These are phyloP conservation scores for Dorcus hopei DNA, from an alignment of 2,888 invertebrate genomes.

Conservation along the genomic window DNA sequence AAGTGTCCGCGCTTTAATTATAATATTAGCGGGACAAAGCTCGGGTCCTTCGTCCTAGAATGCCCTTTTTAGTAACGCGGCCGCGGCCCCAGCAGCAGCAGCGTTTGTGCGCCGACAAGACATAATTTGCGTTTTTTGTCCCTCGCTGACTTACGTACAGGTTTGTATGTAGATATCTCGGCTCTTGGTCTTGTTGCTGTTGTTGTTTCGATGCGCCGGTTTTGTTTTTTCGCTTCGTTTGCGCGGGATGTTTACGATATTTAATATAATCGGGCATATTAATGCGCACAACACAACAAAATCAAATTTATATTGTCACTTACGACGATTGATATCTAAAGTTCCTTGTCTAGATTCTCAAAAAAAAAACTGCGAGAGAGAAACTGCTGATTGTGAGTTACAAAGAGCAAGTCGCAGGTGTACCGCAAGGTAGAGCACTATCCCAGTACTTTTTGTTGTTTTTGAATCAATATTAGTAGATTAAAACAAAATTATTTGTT, in stretches of 20 bases:
- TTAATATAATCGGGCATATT: conserved; percentile 3
- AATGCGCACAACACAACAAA: neutral
- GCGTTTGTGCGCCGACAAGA: conserved; percentile 34
- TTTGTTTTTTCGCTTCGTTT: conserved; percentile 17
- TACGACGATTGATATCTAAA: neutral
- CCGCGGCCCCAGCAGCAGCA: neutral
- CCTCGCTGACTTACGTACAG: conserved; percentile 36
- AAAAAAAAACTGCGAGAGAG: too few species aligned
- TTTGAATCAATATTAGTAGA: too few species aligned
- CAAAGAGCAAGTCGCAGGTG: too few species aligned
- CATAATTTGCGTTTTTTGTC: conserved; percentile 38
- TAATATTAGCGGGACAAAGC: conserved; percentile 43
- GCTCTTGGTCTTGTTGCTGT: conserved; percentile 31
- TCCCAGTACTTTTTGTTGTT: too few species aligned
- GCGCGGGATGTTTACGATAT: conserved; percentile 15
- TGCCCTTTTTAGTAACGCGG: conserved; percentile 31
- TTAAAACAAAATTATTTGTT: too few species aligned
- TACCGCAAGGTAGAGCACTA: too few species aligned
- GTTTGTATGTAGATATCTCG: conserved; percentile 35
- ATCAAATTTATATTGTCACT: neutral
- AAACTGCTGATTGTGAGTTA: too few species aligned
- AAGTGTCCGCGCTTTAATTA: conserved; percentile 43
- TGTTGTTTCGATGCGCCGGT: conserved; percentile 14
- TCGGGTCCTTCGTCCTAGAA: conserved; percentile 28
- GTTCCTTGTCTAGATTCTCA: too few species aligned